Evolutionary conservation across 1,140 invertebrate genomes (phyloP).

Genomic region (Ooceraea biroi): DNA sequence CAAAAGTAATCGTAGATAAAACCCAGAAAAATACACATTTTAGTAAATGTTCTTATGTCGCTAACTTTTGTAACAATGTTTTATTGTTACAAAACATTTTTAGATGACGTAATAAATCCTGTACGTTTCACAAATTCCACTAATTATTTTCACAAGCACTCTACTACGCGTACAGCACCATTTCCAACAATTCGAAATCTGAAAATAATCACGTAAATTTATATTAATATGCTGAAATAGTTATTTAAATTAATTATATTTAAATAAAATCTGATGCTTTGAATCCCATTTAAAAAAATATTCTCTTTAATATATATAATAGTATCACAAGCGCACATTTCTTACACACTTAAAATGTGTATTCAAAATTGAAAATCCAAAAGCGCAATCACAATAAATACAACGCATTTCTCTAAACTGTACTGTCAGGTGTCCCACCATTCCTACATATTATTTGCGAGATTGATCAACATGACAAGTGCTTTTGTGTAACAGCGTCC

Average conservation of each 20-base stretch:
- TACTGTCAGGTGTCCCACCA: neutral
- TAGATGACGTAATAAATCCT: constrained; percentile 1
- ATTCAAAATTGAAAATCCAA: constrained; percentile 24
- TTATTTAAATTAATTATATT: neutral
- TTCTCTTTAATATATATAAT: neutral
- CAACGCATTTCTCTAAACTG: constrained; percentile 18
- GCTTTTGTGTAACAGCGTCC: neutral
- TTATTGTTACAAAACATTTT: constrained; percentile 23
- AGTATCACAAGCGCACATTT: too few species aligned
- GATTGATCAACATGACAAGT: constrained; percentile 6
- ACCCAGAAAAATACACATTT: constrained; percentile 51
- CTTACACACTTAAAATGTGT: neutral
- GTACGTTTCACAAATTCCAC: constrained; percentile 10
- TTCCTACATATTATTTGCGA: constrained; percentile 2
- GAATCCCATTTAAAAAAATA: constrained; percentile 18
- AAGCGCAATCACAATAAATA: neutral
- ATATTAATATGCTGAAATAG: too few species aligned
- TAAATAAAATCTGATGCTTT: neutral
- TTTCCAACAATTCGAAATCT: constrained; percentile 58
- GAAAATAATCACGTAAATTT: constrained; percentile 49
- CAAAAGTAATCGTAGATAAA: constrained; percentile 38
- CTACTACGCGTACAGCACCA: constrained; percentile 44
- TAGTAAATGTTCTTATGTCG: constrained; percentile 31
- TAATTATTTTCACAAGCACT: constrained; percentile 12
- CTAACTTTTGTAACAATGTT: constrained; percentile 1